Evolutionary conservation across 2,113 vertebrate genomes (phyloP).

Genomic region (Meriones unguiculatus): DNA sequence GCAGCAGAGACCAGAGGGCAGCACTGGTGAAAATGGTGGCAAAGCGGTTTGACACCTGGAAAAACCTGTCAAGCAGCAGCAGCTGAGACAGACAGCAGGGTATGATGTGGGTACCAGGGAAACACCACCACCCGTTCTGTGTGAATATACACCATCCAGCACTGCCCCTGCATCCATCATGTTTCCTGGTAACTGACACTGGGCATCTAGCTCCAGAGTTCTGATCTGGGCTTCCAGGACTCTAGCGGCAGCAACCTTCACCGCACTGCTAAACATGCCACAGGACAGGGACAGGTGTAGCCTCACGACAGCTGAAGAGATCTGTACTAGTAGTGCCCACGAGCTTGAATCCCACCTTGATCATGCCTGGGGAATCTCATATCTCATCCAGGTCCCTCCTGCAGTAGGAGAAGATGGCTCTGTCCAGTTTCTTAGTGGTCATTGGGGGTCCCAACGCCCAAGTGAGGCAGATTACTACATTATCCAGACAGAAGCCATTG

Average conservation of each 20-base stretch:
- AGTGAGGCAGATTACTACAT: background rate
- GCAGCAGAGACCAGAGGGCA: too few relatives aligned
- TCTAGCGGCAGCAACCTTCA: background rate
- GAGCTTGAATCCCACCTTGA: background rate
- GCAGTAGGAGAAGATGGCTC: background rate
- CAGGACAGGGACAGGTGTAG: background rate
- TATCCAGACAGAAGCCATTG: background rate
- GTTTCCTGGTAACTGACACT: background rate
- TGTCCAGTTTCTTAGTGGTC: background rate
- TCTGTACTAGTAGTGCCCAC: background rate
- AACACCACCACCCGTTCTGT: background rate
- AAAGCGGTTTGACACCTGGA: background rate
- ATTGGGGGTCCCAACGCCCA: too few relatives aligned
- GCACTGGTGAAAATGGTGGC: background rate
- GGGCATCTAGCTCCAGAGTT: background rate
- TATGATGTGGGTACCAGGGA: too few relatives aligned
- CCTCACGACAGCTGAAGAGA: too few relatives aligned
- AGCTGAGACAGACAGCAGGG: background rate
- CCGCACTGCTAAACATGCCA: background rate
- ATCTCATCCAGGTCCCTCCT: too few relatives aligned
- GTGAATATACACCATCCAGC: background rate
- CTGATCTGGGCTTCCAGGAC: background rate
- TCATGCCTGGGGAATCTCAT: background rate
- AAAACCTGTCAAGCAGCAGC: too few relatives aligned
- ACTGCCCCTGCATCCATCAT: background rate